Conservation (phyloP, 1,140 invertebrate genomes). For the Zaprionus africanus region DNA sequence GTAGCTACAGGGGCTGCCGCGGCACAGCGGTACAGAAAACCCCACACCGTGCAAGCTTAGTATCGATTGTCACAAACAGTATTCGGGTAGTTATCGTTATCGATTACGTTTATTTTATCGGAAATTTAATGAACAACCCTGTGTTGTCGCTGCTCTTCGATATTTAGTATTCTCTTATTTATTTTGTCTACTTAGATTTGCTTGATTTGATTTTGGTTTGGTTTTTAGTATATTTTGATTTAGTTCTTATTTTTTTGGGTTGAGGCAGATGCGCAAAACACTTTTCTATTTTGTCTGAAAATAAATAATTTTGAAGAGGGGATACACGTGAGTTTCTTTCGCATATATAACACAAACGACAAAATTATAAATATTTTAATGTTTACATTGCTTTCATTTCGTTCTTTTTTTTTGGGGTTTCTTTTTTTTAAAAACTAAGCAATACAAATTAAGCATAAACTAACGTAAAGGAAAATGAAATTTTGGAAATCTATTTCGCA, state of each 20-base stretch:
- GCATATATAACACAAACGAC: conserved; percentile 74
- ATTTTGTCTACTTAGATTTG: conserved; percentile 26
- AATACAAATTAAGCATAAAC: conserved; percentile 53
- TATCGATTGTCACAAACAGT: conserved; percentile 23
- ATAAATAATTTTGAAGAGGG: conserved; percentile 84
- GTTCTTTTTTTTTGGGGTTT: conserved; percentile 11
- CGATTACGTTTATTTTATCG: conserved; percentile 5
- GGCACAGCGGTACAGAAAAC: conserved; percentile 77
- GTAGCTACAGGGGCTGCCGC: conserved; percentile 73
- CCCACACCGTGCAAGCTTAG: conserved; percentile 74
- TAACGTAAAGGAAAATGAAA: conserved; percentile 35
- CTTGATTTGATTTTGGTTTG: conserved; percentile 32
- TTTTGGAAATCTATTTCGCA: conserved; percentile 31
- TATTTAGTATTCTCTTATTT: conserved; percentile 16
- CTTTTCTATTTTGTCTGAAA: conserved; percentile 78
- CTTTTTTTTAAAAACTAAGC: conserved; percentile 73
- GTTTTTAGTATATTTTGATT: conserved; percentile 36
- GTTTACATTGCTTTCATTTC: conserved; percentile 50
- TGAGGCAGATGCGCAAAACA: conserved; percentile 68
- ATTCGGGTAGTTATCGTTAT: conserved; percentile 6
- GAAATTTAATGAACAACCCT: not conserved
- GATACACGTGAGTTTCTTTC: conserved; percentile 83
- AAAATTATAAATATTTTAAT: conserved; percentile 72
- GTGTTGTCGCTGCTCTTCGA: conserved; percentile 3
- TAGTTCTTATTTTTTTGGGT: conserved; percentile 53